phyloP scores from a whole-genome alignment of 2,113 vertebrate species.

The Andinoacara biseriatus region DNA sequence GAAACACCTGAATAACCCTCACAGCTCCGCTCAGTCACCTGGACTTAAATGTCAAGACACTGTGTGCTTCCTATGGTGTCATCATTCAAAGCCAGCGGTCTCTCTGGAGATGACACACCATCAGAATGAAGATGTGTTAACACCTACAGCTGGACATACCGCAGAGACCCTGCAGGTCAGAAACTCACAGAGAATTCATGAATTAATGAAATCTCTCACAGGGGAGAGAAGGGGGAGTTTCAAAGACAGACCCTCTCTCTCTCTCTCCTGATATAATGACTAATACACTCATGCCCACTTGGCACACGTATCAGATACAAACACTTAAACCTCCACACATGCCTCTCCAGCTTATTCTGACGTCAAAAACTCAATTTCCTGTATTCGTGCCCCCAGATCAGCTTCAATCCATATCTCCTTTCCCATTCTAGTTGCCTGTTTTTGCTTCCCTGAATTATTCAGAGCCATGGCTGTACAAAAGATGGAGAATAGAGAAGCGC shows the following conservation, averaged over 20 bases:
- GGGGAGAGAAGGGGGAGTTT: background rate
- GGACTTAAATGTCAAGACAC: conserved; percentile 39
- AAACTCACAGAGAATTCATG: conserved; percentile 19
- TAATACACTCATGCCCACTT: background rate
- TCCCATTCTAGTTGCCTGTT: background rate
- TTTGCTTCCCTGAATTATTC: conserved; percentile 72
- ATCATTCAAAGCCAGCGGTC: conserved; percentile 13
- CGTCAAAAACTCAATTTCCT: conserved; percentile 54
- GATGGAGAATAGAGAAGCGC: conserved; percentile 31
- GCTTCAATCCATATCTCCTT: conserved; percentile 33
- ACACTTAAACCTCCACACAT: background rate
- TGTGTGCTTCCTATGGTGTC: background rate
- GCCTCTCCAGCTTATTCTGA: conserved; percentile 29
- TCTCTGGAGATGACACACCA: background rate
- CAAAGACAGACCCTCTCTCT: background rate
- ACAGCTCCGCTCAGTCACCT: conserved; percentile 25
- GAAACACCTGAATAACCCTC: conserved; percentile 28
- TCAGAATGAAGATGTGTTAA: conserved; percentile 1
- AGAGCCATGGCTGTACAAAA: conserved; percentile 27
- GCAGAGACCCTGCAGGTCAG: conserved; percentile 19
- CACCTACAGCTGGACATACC: background rate
- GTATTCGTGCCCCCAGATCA: conserved; percentile 9
- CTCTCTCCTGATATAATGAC: background rate
- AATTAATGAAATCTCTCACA: conserved; percentile 36
- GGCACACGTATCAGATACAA: background rate